Percentiles rank a stretch among this genome's conserved stretches.
These are phyloP conservation scores for Hyperoplus lanceolatus DNA, from an alignment of 2,797 vertebrate genomes.

Conservation along the genomic window DNA sequence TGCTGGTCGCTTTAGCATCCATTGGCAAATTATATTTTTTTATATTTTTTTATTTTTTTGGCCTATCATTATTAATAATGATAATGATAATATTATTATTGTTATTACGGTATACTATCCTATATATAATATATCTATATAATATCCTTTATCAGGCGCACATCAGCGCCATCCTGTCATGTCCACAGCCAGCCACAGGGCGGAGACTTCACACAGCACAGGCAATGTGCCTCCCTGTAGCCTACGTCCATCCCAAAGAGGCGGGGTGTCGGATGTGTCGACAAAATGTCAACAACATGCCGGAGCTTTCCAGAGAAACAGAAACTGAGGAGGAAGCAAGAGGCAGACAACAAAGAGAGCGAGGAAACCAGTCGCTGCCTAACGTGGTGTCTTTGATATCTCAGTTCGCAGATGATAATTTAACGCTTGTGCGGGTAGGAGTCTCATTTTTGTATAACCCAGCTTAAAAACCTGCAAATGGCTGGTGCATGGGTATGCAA, in stretches of 20 bases:
- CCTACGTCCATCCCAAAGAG: conserved; percentile 42
- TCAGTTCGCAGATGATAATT: conserved; percentile 81
- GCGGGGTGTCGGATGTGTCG: conserved; percentile 58
- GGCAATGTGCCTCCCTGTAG: not conserved
- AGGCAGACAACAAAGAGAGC: conserved; percentile 36
- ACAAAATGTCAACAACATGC: conserved; percentile 80
- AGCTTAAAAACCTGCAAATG: not conserved
- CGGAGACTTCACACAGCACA: conserved; percentile 49
- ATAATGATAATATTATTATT: no score
- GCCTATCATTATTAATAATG: no score
- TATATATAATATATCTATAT: no score
- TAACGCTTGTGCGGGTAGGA: conserved; percentile 85
- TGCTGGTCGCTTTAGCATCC: no score
- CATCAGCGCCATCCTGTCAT: conserved; percentile 50
- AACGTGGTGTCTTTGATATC: conserved; percentile 82
- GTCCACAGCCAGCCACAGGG: conserved; percentile 53
- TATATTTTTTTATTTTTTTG: no score
- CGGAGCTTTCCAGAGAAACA: conserved; percentile 55
- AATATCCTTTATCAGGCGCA: not conserved
- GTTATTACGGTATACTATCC: no score
- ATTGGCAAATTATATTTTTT: no score
- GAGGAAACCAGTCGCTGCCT: not conserved
- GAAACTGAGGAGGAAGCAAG: conserved; percentile 29
- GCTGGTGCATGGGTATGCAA: not conserved
- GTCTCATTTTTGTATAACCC: conserved; percentile 25